Evolutionary conservation across 2,888 invertebrate genomes (phyloP), one percentile per base, ranked within the genome.

Genomic region (Eupithecia tripunctaria): DNA sequence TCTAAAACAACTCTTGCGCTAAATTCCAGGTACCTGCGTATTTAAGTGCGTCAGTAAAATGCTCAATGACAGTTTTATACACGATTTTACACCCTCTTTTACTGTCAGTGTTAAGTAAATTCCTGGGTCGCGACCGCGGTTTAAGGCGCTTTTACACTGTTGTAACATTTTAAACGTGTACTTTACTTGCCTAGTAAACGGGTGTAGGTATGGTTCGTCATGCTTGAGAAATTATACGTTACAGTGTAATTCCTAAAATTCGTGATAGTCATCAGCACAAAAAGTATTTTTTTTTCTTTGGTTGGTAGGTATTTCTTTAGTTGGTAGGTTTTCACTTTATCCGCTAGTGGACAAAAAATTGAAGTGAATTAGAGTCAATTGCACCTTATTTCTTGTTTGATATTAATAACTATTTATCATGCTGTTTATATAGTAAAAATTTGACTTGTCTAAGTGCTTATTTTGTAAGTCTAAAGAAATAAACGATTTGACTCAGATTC

Each of bases 71-170:
- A 82, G 79, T 82, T 85, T 85, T 85, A 85, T 81, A 77, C 65
- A 75, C 77, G 80, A 84, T 86, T 88, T 85, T 84, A 84, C 82
- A 79, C 78, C 63, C 80, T 73, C 80, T 80, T 85, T 88, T 87
- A 85, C 81, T 78, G 80, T 78, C 80, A 82, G 86, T 82, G 86
- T 82, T 81, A 84, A 84, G 84, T 85, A 85, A 83, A 85, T 84
- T 85, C 79, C 77, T 80, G 78, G 83, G 84, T 82, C 78, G 74
- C 71, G 78, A 73, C 79, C 76, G 73, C 64, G 21, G 14, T 27
- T 27, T 62, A 59, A 68, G 51, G 56, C 63, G 5, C 1, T 36
- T 74, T 59, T 63, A 71, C 47, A 67, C 59, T 25, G 32, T 47
- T 51, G 32, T 63, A 63, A 63, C 64, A 64, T 38, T 38, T 64